phyloP scores from a whole-genome alignment of 2,113 vertebrate genomes.

The Stegastes partitus region DNA sequence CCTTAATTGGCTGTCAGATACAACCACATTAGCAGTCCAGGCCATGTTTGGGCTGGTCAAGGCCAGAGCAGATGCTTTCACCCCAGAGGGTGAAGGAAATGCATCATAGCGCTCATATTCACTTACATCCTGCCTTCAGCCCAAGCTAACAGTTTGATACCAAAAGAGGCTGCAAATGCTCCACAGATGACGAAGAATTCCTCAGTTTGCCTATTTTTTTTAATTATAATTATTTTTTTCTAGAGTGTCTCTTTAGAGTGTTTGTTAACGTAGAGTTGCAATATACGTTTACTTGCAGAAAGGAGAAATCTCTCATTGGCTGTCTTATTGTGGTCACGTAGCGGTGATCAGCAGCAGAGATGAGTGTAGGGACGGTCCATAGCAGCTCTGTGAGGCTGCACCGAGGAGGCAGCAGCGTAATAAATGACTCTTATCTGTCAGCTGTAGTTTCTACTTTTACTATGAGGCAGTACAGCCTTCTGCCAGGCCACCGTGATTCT shows the following conservation, averaged over 20 bases:
- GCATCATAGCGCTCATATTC: background rate
- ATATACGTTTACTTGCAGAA: background rate
- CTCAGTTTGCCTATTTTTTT: no score
- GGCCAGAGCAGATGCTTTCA: conserved; percentile 24
- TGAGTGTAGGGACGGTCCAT: no score
- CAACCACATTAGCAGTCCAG: conserved; percentile 28
- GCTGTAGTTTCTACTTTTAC: no score
- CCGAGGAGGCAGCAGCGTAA: no score
- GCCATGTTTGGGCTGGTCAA: conserved; percentile 37
- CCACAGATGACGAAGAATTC: background rate
- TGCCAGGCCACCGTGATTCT: no score
- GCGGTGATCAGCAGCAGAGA: background rate
- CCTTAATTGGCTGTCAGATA: conserved; percentile 43
- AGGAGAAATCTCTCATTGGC: background rate
- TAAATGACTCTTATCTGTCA: no score
- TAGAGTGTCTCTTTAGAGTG: no score
- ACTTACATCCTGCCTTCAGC: background rate
- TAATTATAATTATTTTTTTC: background rate
- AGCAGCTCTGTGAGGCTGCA: no score
- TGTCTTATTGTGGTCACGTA: background rate
- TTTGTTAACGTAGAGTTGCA: no score
- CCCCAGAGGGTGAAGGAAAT: background rate
- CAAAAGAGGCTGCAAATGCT: background rate
- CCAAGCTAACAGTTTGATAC: background rate
- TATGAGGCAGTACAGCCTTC: no score